A percentile compares a stretch with the other conserved stretches of the same genome.
Evolutionary conservation across 1,140 invertebrate genomes (phyloP).

Genomic region (Frieseomelitta varia): DNA sequence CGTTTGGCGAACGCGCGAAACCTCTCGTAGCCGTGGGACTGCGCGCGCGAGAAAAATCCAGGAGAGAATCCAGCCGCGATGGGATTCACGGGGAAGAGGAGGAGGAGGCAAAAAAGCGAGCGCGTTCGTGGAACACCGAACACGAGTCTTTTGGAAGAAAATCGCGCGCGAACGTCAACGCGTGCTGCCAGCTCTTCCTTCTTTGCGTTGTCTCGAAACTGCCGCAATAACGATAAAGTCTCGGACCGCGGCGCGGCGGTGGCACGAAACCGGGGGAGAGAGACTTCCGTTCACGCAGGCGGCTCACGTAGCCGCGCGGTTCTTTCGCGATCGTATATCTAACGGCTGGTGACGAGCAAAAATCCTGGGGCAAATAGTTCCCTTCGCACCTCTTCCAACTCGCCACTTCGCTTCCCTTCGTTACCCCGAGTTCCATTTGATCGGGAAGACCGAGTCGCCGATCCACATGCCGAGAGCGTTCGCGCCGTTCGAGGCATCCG

Average conservation of each 20-base stretch:
- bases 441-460: background rate
- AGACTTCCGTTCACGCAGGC: slow-evolving; percentile 57
- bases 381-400: slow-evolving; percentile 71
- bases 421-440: background rate
- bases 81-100: slow-evolving; percentile 5
- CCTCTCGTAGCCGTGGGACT: background rate
- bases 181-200: background rate
- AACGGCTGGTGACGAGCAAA: slow-evolving; percentile 63
- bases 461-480: background rate
- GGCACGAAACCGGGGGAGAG: background rate
- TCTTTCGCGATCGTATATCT: slow-evolving; percentile 76
- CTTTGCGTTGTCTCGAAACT: background rate
- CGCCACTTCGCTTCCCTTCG: background rate
- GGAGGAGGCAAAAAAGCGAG: slow-evolving; percentile 7
- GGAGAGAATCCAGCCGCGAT: slow-evolving; percentile 1
- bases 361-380: slow-evolving; percentile 73
- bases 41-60: slow-evolving; percentile 27
- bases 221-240: slow-evolving; percentile 74
- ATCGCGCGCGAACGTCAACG: slow-evolving; percentile 2
- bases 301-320: slow-evolving; percentile 74
- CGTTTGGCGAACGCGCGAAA: slow-evolving; percentile 21
- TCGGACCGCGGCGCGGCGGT: background rate
- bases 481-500: slow-evolving; percentile 4
- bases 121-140: slow-evolving; percentile 34
- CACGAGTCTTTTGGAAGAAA: slow-evolving; percentile 50